Conservation (phyloP, 2,888 invertebrate species). For the Xylophagus ater region DNA sequence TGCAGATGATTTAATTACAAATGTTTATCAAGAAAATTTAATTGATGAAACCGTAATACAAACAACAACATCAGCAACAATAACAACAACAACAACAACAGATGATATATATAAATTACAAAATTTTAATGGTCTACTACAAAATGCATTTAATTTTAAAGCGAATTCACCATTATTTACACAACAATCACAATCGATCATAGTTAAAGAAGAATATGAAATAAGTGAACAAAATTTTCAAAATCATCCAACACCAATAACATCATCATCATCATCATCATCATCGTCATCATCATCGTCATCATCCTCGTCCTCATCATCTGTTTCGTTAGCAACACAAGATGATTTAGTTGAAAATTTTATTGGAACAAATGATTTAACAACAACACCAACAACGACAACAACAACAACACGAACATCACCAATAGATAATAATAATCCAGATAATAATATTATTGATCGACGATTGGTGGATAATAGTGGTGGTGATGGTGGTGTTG, state of each 20-base stretch:
- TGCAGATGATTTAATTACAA: constrained; percentile 11
- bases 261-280: neutral
- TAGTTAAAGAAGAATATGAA: no score
- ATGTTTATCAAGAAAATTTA: constrained; percentile 8
- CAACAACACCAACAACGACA: no score
- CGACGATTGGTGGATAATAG: constrained; percentile 31
- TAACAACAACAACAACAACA: constrained; percentile 6
- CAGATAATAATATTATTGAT: constrained; percentile 19
- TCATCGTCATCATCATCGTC: neutral
- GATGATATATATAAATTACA: constrained; percentile 14
- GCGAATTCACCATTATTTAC: constrained; percentile 4
- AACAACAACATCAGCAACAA: neutral
- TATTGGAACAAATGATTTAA: constrained; percentile 20
- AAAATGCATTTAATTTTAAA: constrained; percentile 17
- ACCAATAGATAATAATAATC: constrained; percentile 3
- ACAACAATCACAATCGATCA: neutral
- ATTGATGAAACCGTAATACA: neutral
- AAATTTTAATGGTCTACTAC: constrained; percentile 18
- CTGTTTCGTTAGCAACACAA: constrained; percentile 8
- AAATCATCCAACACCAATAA: neutral
- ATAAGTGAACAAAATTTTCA: neutral
- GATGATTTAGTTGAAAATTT: constrained; percentile 18
- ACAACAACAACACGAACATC: neutral
- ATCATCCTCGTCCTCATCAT: constrained; percentile 1
- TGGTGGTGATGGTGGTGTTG: constrained; percentile 34